Evolutionary conservation across 92 coral and sea anemone species (phyloP), one percentile per base, ranked within the genome.

Genomic region (Actinostola sp.): DNA sequence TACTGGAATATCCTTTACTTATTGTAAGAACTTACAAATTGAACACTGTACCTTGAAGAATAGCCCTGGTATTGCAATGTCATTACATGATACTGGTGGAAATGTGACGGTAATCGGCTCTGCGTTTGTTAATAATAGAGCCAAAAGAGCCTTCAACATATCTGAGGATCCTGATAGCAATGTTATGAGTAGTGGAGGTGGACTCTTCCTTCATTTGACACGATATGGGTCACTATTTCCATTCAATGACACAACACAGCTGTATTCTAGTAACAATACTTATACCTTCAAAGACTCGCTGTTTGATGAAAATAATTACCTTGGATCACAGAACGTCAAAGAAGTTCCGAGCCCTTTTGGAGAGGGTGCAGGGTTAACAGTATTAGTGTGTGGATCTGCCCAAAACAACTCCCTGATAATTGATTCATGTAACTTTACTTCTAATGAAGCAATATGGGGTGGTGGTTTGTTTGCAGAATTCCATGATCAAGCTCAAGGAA

Each of bases 391-490:
- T 81, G 86, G 88, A 6, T 50, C 62, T 12, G 88, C 97, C 28
- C 19, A 69, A 24, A 68, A 77, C 49, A 88, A 87, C 79, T 1
- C 32, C 15, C 76, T 90, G 71, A 11, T 63, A 8, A 41, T 93
- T 53, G 90, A 71, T 24, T 16, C 49, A n/a, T 90, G 98, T 65
- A 30, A 56, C 2, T 93, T 93, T 62, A 52, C n/a, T 50, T 36
- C 70, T 65, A 93, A 93, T 68, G 7, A 1, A 29, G 97, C 93
- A 28, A 65, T 83, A 31, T 93, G 92, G 90, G 98, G 98, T 19
- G 97, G 91, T 10, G 98, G 93, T 9, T 19, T 90, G 25, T 88
- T 85, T 48, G 29, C 81, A 9, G 86, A 70, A 43, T 90, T 81
- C 66, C 97, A 86, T 23, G 63, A 93, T 60, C n/a, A 44, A 57